A percentile compares a stretch with the other conserved stretches of the same genome.
These are phyloP conservation scores for Psophia crepitans DNA, from an alignment of 2,113 vertebrate species.

Conservation along the genomic window DNA sequence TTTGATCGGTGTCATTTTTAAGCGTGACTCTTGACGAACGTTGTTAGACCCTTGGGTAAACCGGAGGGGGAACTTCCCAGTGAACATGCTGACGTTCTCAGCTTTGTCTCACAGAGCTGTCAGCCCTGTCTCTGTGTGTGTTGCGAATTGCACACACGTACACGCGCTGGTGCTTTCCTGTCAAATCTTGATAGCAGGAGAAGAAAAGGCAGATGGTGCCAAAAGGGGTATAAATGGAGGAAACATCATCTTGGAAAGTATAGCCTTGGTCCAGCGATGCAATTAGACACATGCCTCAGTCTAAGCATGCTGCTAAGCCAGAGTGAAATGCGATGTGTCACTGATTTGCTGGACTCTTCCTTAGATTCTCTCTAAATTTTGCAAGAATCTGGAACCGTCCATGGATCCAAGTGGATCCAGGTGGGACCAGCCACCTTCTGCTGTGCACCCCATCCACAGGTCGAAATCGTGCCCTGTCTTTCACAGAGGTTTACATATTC, in stretches of 20 bases:
- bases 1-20: background rate
- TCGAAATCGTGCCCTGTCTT: background rate
- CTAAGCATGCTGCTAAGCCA: background rate
- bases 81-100: background rate
- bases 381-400: background rate
- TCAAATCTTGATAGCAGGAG: background rate
- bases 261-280: background rate
- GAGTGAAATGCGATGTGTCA: background rate
- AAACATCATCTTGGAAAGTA: background rate
- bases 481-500: background rate
- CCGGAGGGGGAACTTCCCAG: background rate
- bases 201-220: background rate
- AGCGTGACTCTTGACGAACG: background rate
- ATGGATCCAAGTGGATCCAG: background rate
- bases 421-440: background rate
- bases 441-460: background rate
- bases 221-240: rapidly evolving
- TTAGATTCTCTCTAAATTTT: background rate
- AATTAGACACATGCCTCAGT: background rate
- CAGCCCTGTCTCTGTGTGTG: background rate
- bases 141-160: background rate
- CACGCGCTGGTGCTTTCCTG: background rate
- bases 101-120: constrained; percentile 35
- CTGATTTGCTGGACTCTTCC: background rate
- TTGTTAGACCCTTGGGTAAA: background rate